These are phyloP conservation scores for Malurus melanocephalus DNA, from an alignment of 2,113 vertebrate genomes.

Conservation along the genomic window DNA sequence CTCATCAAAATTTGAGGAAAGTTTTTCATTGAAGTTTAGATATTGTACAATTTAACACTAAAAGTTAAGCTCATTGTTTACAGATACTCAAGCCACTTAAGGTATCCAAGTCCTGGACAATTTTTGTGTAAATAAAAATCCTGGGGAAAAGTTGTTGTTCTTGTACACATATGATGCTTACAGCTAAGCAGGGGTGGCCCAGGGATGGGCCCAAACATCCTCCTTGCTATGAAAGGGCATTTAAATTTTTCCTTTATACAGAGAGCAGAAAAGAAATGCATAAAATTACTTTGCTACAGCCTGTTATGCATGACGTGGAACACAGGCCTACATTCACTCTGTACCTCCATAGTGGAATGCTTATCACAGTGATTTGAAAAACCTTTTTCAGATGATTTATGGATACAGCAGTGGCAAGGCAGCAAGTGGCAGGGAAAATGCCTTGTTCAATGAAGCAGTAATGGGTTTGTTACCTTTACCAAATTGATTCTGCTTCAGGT, in stretches of 20 bases:
- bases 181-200: neutral
- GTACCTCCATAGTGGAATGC: neutral
- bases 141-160: neutral
- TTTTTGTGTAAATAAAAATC: neutral
- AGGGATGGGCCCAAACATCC: neutral
- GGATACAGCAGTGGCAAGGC: neutral
- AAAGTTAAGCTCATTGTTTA: neutral
- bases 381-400: neutral
- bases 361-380: neutral
- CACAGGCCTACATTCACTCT: neutral
- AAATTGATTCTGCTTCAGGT: conserved; percentile 33
- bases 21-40: neutral
- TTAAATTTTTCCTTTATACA: neutral
- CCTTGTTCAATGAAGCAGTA: conserved; percentile 23
- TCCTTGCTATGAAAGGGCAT: neutral
- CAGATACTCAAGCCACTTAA: neutral
- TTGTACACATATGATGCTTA: neutral
- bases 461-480: conserved; percentile 23
- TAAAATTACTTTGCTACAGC: neutral
- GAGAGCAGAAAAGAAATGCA: neutral
- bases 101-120: neutral
- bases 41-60: neutral
- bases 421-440: neutral
- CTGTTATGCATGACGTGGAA: neutral
- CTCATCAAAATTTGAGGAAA: neutral